phyloP scores from a whole-genome alignment of 2,888 invertebrate genomes.

The Latheticus oryzae region DNA sequence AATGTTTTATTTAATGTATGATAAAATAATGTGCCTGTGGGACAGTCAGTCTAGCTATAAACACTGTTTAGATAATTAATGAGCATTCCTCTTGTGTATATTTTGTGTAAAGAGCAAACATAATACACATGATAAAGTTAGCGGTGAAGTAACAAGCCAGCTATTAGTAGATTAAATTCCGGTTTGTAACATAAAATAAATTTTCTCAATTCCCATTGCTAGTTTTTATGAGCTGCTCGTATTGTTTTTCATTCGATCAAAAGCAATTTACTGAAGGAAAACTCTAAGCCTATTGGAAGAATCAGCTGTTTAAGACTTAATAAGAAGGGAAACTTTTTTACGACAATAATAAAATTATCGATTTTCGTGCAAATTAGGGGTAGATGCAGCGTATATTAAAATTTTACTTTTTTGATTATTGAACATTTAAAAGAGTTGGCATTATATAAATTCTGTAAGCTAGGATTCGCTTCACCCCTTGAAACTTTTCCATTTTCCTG shows the following conservation, averaged over 20 bases:
- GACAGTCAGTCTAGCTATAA: conserved; percentile 27
- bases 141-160: conserved; percentile 49
- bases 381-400: conserved; percentile 57
- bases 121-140: conserved; percentile 45
- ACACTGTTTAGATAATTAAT: conserved; percentile 35
- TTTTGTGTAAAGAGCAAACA: conserved; percentile 41
- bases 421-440: background rate
- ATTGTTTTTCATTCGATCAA: conserved; percentile 32
- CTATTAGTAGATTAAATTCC: conserved; percentile 52
- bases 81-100: conserved; percentile 36
- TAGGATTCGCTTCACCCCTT: conserved; percentile 4
- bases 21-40: conserved; percentile 31
- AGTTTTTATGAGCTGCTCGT: conserved; percentile 19
- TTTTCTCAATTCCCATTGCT: conserved; percentile 45
- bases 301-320: conserved; percentile 44
- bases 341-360: conserved; percentile 58
- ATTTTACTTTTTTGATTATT: too few species aligned
- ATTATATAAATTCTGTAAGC: background rate
- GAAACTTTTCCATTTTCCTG: conserved; percentile 34
- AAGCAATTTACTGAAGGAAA: conserved; percentile 15
- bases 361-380: conserved; percentile 57
- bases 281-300: conserved; percentile 22
- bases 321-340: conserved; percentile 45
- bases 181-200: conserved; percentile 43
- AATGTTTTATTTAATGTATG: conserved; percentile 34